Percentiles rank a stretch among this genome's conserved stretches.
These are phyloP conservation scores for Chymomyza amoena DNA, from an alignment of 2,888 invertebrate species.

Conservation along the genomic window DNA sequence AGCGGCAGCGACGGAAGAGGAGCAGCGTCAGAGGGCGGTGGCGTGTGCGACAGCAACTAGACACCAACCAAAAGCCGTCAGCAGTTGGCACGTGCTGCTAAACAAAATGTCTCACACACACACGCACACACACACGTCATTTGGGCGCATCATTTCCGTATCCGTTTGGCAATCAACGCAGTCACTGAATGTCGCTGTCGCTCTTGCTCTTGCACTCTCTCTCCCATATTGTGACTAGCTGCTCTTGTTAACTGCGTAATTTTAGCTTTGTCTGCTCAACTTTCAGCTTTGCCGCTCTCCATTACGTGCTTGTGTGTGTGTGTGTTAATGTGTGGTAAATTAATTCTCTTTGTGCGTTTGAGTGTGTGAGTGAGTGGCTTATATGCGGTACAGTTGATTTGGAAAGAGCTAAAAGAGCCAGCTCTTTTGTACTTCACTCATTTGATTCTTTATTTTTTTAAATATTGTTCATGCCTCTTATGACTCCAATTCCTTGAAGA, in stretches of 20 bases:
- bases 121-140: background rate
- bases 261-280: conserved; percentile 48
- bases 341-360: conserved; percentile 19
- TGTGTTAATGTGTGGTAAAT: background rate
- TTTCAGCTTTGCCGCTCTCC: conserved; percentile 30
- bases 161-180: conserved; percentile 56
- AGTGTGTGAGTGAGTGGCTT: background rate
- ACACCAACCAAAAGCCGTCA: conserved; percentile 15
- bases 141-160: conserved; percentile 58
- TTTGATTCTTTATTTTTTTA: too few relatives aligned
- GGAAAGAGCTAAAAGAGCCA: too few relatives aligned
- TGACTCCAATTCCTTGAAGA: too few relatives aligned
- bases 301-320: background rate
- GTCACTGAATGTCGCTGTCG: conserved; percentile 37
- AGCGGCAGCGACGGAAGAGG: background rate
- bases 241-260: conserved; percentile 33
- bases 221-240: background rate
- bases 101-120: conserved; percentile 49
- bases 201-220: background rate
- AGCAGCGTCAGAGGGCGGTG: background rate
- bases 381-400: too few relatives aligned
- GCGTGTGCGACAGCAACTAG: background rate
- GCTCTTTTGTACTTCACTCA: too few relatives aligned
- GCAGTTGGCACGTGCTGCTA: conserved; percentile 61
- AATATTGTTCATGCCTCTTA: too few relatives aligned